These are phyloP conservation scores for Ditylenchus dipsaci DNA, from an alignment of 1,140 invertebrate genomes.

Conservation along the genomic window DNA sequence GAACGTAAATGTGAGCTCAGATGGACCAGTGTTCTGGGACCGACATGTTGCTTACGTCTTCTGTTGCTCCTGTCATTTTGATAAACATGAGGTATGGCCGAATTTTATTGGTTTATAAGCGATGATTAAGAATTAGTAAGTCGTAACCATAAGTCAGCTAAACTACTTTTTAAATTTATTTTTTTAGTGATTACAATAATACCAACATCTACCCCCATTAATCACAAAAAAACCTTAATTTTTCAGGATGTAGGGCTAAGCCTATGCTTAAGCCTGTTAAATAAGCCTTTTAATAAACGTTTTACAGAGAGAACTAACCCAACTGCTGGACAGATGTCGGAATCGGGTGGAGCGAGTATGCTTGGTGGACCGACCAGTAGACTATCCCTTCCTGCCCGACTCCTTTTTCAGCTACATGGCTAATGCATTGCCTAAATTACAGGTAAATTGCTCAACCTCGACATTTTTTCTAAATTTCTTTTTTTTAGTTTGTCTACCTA, in stretches of 20 bases:
- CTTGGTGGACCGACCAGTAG: conserved; percentile 53
- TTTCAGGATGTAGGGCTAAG: too few relatives aligned
- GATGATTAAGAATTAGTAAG: too few relatives aligned
- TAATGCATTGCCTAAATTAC: conserved; percentile 46
- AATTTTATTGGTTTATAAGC: too few relatives aligned
- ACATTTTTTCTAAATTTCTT: not conserved
- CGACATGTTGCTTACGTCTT: conserved; percentile 53
- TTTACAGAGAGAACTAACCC: conserved; percentile 36
- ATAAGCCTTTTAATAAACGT: not conserved
- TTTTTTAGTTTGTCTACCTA: conserved; percentile 55
- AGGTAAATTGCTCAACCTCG: conserved; percentile 27
- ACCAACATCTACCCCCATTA: not conserved
- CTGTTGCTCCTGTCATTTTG: conserved; percentile 58
- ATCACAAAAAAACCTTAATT: too few relatives aligned
- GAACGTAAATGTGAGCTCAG: conserved; percentile 50
- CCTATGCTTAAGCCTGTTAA: too few relatives aligned
- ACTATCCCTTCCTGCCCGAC: conserved; percentile 55
- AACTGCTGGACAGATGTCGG: conserved; percentile 22
- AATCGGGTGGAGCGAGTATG: conserved; percentile 43
- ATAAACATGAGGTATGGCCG: conserved; percentile 55
- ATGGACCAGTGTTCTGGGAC: conserved; percentile 57
- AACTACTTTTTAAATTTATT: too few relatives aligned
- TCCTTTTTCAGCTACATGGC: conserved; percentile 53
- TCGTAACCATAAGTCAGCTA: too few relatives aligned
- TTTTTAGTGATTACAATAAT: not conserved